These are phyloP conservation scores for Cremastobaeus sp. DNA, from an alignment of 2,888 invertebrate genomes.

Conservation along the genomic window DNA sequence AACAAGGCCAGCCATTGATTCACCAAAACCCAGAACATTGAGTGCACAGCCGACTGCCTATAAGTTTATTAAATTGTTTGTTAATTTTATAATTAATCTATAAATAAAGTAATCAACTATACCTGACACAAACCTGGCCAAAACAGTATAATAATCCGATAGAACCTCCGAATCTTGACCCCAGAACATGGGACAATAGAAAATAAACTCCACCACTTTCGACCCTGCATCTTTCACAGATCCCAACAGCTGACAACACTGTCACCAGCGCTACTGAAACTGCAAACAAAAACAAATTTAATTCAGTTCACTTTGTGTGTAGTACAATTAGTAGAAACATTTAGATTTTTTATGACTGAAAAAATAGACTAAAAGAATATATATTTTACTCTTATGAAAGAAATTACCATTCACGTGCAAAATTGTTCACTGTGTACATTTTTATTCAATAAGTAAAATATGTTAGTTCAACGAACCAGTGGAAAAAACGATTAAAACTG, in stretches of 20 bases:
- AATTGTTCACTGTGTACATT: no score
- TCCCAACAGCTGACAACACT: conserved; percentile 96
- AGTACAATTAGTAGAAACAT: no score
- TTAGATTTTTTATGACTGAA: no score
- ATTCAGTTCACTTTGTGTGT: not conserved
- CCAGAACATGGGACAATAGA: conserved; percentile 94
- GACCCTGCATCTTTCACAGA: conserved; percentile 95
- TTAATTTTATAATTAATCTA: not conserved
- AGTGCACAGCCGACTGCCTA: conserved; percentile 97
- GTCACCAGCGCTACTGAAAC: conserved; percentile 94
- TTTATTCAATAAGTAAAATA: no score
- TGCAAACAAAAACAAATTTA: conserved; percentile 68
- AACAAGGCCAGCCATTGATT: conserved; percentile 93
- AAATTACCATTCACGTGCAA: no score
- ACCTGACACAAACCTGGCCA: conserved; percentile 87
- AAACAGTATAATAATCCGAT: conserved; percentile 96
- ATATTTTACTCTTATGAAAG: no score
- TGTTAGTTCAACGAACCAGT: conserved; percentile 83
- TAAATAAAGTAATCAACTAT: conserved; percentile 4
- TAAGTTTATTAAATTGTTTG: conserved; percentile 8
- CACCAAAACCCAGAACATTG: conserved; percentile 97
- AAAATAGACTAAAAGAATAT: no score
- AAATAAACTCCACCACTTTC: conserved; percentile 99
- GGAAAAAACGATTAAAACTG: conserved; percentile 88
- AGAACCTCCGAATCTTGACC: conserved; percentile 95